Conservation (phyloP, 2,113 vertebrate species). For the Mungos mungo region DNA sequence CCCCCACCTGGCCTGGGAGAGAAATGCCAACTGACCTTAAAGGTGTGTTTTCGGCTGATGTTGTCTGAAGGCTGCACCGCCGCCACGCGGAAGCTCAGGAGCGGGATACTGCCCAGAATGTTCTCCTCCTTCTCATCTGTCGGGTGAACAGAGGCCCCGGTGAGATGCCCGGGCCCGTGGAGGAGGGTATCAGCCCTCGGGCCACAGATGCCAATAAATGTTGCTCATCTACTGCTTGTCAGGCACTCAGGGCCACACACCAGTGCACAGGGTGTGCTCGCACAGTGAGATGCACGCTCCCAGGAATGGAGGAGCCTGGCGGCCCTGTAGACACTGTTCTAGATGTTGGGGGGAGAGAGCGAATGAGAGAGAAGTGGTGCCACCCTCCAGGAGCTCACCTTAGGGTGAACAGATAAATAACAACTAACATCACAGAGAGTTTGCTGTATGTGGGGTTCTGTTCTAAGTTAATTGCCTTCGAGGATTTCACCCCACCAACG, state of each 20-base stretch:
- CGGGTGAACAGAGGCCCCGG: neutral
- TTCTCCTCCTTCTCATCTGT: slow-evolving; percentile 96
- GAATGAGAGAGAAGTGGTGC: rapidly evolving
- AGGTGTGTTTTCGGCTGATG: slow-evolving; percentile 95
- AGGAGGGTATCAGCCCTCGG: rapidly evolving
- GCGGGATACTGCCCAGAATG: slow-evolving; percentile 94
- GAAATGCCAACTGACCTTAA: slow-evolving; percentile 91
- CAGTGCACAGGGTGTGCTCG: neutral
- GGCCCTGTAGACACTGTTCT: neutral
- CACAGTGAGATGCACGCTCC: neutral
- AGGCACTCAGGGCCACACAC: neutral
- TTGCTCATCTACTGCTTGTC: rapidly evolving
- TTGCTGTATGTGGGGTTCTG: neutral
- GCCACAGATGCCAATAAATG: rapidly evolving
- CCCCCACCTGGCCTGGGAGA: neutral
- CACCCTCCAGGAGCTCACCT: neutral
- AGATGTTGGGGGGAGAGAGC: neutral
- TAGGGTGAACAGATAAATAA: neutral
- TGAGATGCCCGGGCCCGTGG: rapidly evolving
- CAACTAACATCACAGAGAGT: too few species aligned
- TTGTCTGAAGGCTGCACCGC: slow-evolving; percentile 91
- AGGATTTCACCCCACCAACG: neutral
- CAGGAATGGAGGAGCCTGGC: rapidly evolving
- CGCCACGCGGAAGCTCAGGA: slow-evolving; percentile 94
- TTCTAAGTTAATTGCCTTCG: neutral